A percentile compares a stretch with the other conserved stretches of the same genome.
phyloP scores from a whole-genome alignment of 2,113 vertebrate species.

The Pipra filicauda region DNA sequence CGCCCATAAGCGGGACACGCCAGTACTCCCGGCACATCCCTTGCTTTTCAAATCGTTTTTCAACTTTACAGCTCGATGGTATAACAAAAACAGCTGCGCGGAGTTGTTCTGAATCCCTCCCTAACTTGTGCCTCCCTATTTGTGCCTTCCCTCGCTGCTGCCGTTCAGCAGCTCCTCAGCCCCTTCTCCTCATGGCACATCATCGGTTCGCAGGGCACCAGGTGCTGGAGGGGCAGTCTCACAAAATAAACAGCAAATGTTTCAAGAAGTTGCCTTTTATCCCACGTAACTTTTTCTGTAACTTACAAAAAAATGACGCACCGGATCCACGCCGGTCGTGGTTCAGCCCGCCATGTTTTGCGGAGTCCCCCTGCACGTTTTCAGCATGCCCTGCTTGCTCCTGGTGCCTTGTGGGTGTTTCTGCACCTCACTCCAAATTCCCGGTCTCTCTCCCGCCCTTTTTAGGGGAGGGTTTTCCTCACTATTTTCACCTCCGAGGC shows the following conservation, averaged over 20 bases:
- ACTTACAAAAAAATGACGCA: neutral
- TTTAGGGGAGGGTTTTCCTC: neutral
- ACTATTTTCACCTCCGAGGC: neutral
- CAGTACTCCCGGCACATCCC: neutral
- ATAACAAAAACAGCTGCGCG: slow-evolving; percentile 58
- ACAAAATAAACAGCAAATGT: rapidly evolving
- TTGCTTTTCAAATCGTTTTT: slow-evolving; percentile 41
- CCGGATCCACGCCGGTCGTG: rapidly evolving
- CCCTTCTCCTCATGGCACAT: neutral
- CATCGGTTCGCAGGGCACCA: rapidly evolving
- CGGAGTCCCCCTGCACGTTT: too few relatives aligned
- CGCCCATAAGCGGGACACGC: neutral
- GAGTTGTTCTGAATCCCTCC: neutral
- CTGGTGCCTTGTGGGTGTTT: rapidly evolving
- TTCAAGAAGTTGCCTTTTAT: neutral
- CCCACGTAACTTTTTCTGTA: neutral
- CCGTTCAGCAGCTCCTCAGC: neutral
- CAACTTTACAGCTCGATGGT: neutral
- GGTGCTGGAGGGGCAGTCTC: neutral
- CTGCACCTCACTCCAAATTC: rapidly evolving
- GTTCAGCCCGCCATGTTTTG: rapidly evolving
- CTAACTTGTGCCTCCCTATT: neutral
- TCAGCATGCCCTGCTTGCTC: neutral
- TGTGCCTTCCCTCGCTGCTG: neutral
- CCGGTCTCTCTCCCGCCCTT: rapidly evolving